Percentiles rank a stretch among this genome's conserved stretches.
Evolutionary conservation across 1,140 invertebrate species (phyloP).

Genomic region (Diprion similis): DNA sequence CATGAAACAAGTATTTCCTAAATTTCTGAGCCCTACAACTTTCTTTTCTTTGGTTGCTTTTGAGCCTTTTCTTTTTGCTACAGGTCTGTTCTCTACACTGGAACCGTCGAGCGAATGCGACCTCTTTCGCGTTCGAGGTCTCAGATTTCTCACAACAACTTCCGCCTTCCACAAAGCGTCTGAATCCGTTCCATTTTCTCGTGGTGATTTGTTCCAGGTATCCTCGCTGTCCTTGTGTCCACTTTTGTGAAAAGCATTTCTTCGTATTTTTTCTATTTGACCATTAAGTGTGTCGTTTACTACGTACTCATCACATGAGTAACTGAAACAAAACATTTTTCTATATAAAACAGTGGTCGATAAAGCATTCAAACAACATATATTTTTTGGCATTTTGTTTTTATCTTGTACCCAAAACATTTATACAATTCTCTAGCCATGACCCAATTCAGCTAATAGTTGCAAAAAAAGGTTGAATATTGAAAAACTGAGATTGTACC

Average conservation of each 20-base stretch:
- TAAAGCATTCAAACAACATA: neutral
- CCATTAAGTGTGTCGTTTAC: slow-evolving; percentile 74
- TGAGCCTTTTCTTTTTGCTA: slow-evolving; percentile 58
- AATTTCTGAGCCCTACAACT: slow-evolving; percentile 80
- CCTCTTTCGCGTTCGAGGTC: slow-evolving; percentile 68
- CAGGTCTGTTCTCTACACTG: slow-evolving; percentile 62
- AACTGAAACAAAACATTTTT: slow-evolving; percentile 64
- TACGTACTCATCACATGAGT: slow-evolving; percentile 82
- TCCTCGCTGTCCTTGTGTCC: slow-evolving; percentile 57
- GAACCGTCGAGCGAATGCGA: slow-evolving; percentile 66
- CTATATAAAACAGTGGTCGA: slow-evolving; percentile 22
- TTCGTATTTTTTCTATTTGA: slow-evolving; percentile 68
- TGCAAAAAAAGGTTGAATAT: too few relatives aligned
- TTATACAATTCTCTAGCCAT: neutral
- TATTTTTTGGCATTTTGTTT: neutral
- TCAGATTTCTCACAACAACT: slow-evolving; percentile 64
- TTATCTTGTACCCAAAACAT: neutral
- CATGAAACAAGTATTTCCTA: slow-evolving; percentile 91
- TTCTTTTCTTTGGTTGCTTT: slow-evolving; percentile 66
- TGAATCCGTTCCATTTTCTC: slow-evolving; percentile 36
- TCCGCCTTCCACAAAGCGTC: slow-evolving; percentile 59
- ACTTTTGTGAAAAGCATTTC: slow-evolving; percentile 53
- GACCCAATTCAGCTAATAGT: too few relatives aligned
- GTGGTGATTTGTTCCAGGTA: slow-evolving; percentile 50
- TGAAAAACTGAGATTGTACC: too few relatives aligned